Conservation (phyloP, 2,888 invertebrate species). For the Sinohyriopsis cumingii region DNA sequence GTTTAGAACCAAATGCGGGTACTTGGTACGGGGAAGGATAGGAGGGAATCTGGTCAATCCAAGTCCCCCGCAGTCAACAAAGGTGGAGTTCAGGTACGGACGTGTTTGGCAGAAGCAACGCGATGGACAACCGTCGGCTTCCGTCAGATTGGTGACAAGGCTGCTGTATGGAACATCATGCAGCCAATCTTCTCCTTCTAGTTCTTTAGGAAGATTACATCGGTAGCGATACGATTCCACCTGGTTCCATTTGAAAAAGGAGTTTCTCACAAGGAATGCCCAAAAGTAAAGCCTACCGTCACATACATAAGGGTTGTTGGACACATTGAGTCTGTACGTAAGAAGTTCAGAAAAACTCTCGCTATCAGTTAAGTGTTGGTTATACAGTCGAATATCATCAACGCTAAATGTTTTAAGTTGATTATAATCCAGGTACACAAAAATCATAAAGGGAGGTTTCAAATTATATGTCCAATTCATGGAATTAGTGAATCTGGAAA, state of each 20-base stretch:
- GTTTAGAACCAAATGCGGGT: too few relatives aligned
- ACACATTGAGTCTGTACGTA: conserved; percentile 19
- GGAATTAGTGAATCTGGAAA: conserved; percentile 27
- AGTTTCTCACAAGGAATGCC: conserved; percentile 18
- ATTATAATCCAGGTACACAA: conserved; percentile 30
- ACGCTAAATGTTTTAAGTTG: conserved; percentile 5
- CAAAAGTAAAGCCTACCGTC: conserved; percentile 29
- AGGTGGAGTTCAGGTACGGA: conserved; percentile 13
- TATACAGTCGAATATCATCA: conserved; percentile 11
- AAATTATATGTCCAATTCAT: conserved; percentile 39
- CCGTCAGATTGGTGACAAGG: conserved; percentile 32
- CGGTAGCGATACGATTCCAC: conserved; percentile 32
- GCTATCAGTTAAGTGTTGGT: conserved; percentile 3
- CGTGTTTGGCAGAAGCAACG: conserved; percentile 40
- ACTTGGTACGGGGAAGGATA: too few relatives aligned
- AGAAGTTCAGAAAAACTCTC: conserved; percentile 11
- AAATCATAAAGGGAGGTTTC: conserved; percentile 26
- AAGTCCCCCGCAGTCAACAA: too few relatives aligned
- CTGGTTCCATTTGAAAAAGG: conserved; percentile 26
- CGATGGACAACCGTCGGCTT: conserved; percentile 16
- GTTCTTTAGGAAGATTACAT: conserved; percentile 22
- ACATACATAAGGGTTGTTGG: conserved; percentile 37
- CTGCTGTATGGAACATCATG: conserved; percentile 30
- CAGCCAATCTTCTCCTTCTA: conserved; percentile 28
- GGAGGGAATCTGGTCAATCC: too few relatives aligned